Conservation (phyloP, 2,888 invertebrate genomes). For the Philaethria dido region DNA sequence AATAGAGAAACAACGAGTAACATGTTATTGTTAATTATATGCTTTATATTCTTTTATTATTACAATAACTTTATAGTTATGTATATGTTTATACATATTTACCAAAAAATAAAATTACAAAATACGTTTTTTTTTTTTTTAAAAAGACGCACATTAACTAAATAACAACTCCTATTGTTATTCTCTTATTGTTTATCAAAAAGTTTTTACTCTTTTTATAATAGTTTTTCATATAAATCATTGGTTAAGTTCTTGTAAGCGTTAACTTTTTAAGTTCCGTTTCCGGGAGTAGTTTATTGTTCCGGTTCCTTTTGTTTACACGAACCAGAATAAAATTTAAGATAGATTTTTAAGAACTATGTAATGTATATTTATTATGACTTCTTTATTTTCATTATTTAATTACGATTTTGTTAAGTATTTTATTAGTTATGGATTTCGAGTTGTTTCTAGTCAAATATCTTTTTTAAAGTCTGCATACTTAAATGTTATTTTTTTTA, state of each 20-base stretch:
- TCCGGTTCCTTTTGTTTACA: conserved; percentile 3
- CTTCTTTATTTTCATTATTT: neutral
- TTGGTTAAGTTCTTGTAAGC: neutral
- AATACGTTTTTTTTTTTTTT: neutral
- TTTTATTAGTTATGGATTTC: no score
- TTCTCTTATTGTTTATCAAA: neutral
- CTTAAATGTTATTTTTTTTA: no score
- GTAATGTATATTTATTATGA: neutral
- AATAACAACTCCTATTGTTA: neutral
- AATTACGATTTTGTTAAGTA: no score
- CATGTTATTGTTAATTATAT: no score
- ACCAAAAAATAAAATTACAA: neutral
- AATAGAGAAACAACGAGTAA: no score
- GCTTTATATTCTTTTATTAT: no score
- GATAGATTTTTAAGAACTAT: neutral
- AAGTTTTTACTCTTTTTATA: neutral
- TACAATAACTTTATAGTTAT: no score
- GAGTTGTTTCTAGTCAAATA: no score
- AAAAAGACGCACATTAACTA: neutral
- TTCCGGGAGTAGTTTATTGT: conserved; percentile 9
- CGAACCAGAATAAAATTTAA: neutral
- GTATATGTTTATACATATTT: no score
- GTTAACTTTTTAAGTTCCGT: conserved; percentile 5
- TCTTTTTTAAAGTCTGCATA: no score
- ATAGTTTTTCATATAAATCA: neutral